Base-by-base conservation (phyloP, 2,888 invertebrate species). In the Charanyca ferruginea region DNA sequence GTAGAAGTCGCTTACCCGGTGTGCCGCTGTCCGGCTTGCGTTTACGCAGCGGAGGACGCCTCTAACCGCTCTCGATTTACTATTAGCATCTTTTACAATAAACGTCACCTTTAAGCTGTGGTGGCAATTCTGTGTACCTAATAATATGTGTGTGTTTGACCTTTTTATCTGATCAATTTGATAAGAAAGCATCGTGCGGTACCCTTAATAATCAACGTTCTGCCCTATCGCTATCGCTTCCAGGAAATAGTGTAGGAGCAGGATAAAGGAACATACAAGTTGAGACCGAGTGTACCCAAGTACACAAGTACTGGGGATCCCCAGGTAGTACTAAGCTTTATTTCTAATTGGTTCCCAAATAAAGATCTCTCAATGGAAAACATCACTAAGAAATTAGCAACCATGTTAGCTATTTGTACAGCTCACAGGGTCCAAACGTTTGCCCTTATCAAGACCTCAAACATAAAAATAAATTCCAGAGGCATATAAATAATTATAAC, bases 301-400 rank as follows among this genome's bases (percentile, higher is more conserved):
- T 86, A 85, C 41, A 60, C 32, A 0, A 20, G 23, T 6, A 84
- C 80, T 1, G 86, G 85, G 84, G 77, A 86, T 42, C 83, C 83
- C 7, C 57, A 83, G 49, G 3, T 71, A 2, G 81, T 83, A 4
- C 52, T 85, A 25, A 62, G 82, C 49, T 52, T 49, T 25, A n/a
- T 84, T 18, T 44, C 70, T 0, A 41, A 53, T 1, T 83, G 80
- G 83, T 64, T 49, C 5, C 84, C 83, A 0, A 74, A 83, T 57
- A 53, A n/a, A 1, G 9, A 45, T 1, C 16, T 84, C 0, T 3
- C 18, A 1, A n/a, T 84, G 22, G 74, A 70, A n/a, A 73, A 75
- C 22, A 22, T 83, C 0, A 79, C 78, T 0, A 83, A 84, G 51
- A 84, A 85, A 49, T 18, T 83, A 23, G 44, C 47, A 2, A 66